These are phyloP conservation scores for Puma concolor DNA, from an alignment of 2,113 vertebrate species.

Conservation along the genomic window DNA sequence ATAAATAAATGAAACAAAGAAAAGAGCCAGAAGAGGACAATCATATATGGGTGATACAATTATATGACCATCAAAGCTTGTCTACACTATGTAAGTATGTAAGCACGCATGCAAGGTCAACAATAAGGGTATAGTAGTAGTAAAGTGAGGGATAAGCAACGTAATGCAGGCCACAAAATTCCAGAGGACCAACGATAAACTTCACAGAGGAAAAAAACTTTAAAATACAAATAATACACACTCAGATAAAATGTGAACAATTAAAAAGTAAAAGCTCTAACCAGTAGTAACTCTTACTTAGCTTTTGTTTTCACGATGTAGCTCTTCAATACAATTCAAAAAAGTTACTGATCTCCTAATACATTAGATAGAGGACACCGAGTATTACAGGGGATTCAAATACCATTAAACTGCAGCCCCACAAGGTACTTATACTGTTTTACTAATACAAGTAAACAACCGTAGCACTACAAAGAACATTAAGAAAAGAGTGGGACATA, in stretches of 20 bases:
- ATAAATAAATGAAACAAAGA: not conserved
- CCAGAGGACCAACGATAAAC: not conserved
- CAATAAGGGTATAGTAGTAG: too few relatives aligned
- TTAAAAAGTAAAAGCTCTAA: not conserved
- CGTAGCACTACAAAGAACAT: not conserved
- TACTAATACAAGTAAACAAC: not conserved
- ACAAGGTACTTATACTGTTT: not conserved
- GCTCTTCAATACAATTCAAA: not conserved
- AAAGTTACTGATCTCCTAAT: not conserved
- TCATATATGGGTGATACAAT: not conserved
- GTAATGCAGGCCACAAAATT: not conserved
- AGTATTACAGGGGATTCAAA: not conserved
- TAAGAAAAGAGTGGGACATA: not conserved
- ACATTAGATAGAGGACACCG: not conserved
- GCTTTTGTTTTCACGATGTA: not conserved
- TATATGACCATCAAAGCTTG: not conserved
- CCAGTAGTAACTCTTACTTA: not conserved
- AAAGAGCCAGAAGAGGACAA: not conserved
- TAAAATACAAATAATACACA: not conserved
- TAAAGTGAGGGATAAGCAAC: not conserved
- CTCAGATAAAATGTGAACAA: not conserved
- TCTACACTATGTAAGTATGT: accelerated
- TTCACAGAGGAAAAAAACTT: not conserved
- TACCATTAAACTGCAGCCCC: not conserved
- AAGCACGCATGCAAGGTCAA: not conserved